phyloP scores from a whole-genome alignment of 1,140 invertebrate genomes.

The Aphidius ervi region DNA sequence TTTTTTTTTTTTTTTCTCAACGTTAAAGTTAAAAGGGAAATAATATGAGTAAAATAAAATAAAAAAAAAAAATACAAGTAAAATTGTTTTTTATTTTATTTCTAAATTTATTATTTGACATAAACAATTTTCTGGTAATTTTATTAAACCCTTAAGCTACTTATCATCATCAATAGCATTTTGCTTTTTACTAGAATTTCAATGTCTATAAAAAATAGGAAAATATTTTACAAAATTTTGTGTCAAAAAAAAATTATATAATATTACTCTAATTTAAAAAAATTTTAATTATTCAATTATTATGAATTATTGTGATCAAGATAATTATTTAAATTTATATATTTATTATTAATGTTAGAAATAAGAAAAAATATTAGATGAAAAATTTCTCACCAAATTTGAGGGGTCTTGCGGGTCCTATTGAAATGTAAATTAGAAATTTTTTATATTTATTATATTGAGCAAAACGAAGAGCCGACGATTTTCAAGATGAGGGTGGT shows the following conservation, averaged over 20 bases:
- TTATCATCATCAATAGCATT: too few relatives aligned
- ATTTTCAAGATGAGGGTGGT: constrained; percentile 12
- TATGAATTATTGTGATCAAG: background rate
- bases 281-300: background rate
- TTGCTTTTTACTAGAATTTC: background rate
- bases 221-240: background rate
- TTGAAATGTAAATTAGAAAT: constrained; percentile 16
- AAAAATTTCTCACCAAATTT: constrained; percentile 5
- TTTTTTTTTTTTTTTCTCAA: background rate
- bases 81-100: background rate
- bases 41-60: too few relatives aligned
- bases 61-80: background rate
- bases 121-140: background rate
- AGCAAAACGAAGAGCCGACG: constrained; percentile 5
- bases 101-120: too few relatives aligned
- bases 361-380: background rate
- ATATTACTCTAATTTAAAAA: background rate
- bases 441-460: constrained; percentile 5
- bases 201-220: background rate
- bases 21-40: background rate
- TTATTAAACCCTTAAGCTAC: too few relatives aligned
- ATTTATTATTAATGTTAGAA: constrained; percentile 13
- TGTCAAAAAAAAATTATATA: background rate
- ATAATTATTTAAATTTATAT: background rate
- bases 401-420: constrained; percentile 8